phyloP scores from a whole-genome alignment of 2,797 vertebrate genomes.

The Gallinago nigripennis region DNA sequence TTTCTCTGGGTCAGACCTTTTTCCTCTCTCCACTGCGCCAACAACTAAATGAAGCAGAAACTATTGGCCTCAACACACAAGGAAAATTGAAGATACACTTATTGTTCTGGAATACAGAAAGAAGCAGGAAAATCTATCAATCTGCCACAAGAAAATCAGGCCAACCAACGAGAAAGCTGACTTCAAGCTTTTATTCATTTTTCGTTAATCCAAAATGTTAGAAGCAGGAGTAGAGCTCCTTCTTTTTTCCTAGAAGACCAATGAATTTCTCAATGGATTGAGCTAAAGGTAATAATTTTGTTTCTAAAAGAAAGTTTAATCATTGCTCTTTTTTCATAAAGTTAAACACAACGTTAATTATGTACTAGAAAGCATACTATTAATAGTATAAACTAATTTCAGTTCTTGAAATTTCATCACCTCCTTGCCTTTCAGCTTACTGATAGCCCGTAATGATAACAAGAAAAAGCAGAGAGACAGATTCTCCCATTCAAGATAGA shows the following conservation, averaged over 20 bases:
- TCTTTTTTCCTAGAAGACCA: background rate
- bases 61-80: background rate
- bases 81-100: constrained; percentile 29
- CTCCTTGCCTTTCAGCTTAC: background rate
- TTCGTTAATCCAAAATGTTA: constrained; percentile 1
- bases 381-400: background rate
- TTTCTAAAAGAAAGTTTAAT: background rate
- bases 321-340: background rate
- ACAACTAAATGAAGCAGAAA: constrained; percentile 4
- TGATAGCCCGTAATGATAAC: background rate
- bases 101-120: background rate
- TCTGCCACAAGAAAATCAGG: background rate
- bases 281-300: background rate
- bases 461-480: background rate
- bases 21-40: background rate
- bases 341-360: background rate
- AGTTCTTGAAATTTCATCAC: background rate
- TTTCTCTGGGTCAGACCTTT: background rate
- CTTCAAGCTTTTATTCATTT: constrained; percentile 14
- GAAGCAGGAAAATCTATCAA: constrained; percentile 25
- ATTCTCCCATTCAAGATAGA: background rate
- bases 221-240: background rate
- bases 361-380: background rate
- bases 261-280: background rate
- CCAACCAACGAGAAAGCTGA: background rate